A percentile compares a stretch with the other conserved stretches of the same genome.
These are phyloP conservation scores for Drosophila greeni DNA, from an alignment of 2,888 invertebrate genomes.

Conservation along the genomic window DNA sequence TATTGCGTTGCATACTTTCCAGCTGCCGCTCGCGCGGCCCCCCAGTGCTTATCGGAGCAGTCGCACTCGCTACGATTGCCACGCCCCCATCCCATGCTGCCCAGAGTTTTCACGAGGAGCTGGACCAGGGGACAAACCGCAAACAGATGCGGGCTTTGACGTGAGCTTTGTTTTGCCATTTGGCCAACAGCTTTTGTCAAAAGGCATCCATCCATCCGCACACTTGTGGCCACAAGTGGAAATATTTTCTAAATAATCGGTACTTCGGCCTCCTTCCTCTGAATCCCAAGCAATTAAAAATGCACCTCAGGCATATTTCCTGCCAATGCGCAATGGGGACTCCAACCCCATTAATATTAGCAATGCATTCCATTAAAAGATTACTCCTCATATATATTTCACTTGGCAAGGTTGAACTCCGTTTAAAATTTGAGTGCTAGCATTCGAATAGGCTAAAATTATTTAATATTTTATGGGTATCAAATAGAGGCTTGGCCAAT, in stretches of 20 bases:
- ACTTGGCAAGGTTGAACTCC: neutral
- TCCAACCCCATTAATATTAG: no score
- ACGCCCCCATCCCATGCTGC: constrained; percentile 1
- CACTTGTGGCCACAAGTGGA: neutral
- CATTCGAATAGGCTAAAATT: no score
- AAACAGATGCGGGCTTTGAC: constrained; percentile 29
- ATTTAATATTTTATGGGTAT: neutral
- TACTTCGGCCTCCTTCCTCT: neutral
- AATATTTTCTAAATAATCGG: neutral
- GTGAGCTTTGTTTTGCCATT: constrained; percentile 15
- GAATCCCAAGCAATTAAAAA: neutral
- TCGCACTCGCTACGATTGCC: neutral
- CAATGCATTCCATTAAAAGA: neutral
- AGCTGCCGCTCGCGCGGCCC: neutral
- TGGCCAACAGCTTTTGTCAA: constrained; percentile 22
- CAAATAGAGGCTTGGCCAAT: neutral
- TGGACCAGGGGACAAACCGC: constrained; percentile 16
- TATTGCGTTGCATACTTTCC: constrained; percentile 13
- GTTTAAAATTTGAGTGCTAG: no score
- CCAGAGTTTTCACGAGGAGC: neutral
- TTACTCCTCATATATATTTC: neutral
- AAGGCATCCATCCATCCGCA: constrained; percentile 1
- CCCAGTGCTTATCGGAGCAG: constrained; percentile 13
- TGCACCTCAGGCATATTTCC: no score
- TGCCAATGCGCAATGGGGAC: no score